Conservation (phyloP, 2,113 vertebrate genomes). For the Podiceps cristatus region DNA sequence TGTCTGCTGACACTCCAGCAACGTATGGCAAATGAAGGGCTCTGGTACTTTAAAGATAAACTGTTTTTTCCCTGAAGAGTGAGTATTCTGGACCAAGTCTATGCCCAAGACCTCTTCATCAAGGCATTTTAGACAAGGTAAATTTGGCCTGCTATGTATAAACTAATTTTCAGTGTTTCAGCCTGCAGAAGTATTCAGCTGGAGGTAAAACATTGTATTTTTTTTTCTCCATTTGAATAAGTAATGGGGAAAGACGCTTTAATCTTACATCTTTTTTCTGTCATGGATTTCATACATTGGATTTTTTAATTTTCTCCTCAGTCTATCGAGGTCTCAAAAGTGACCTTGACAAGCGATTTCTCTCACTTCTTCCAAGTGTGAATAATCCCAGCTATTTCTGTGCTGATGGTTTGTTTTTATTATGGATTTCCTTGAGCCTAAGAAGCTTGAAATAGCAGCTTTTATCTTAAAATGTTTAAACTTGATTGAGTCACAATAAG, state of each 20-base stretch:
- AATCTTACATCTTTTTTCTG: not conserved
- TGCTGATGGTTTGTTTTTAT: constrained; percentile 37
- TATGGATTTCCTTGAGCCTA: constrained; percentile 26
- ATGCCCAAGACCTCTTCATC: not conserved
- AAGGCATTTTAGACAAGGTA: not conserved
- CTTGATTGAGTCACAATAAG: not conserved
- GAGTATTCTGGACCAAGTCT: not conserved
- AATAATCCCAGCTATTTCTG: constrained; percentile 48
- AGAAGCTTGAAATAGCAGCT: constrained; percentile 28
- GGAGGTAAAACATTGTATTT: not conserved
- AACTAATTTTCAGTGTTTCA: not conserved
- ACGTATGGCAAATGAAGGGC: not conserved
- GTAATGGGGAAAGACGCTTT: not conserved
- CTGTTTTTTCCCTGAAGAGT: not conserved
- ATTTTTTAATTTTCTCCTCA: constrained; percentile 19
- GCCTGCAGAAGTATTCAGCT: not conserved
- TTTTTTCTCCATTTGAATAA: not conserved
- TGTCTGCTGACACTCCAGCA: not conserved
- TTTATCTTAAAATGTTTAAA: constrained; percentile 50
- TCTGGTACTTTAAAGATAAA: not conserved
- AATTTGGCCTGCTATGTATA: not conserved
- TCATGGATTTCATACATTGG: not conserved
- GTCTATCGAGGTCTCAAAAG: not conserved
- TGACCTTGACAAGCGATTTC: constrained; percentile 38
- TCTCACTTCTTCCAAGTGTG: constrained; percentile 15